Base-by-base conservation (phyloP, 2,888 invertebrate species). In the Drosophila paracracens region DNA sequence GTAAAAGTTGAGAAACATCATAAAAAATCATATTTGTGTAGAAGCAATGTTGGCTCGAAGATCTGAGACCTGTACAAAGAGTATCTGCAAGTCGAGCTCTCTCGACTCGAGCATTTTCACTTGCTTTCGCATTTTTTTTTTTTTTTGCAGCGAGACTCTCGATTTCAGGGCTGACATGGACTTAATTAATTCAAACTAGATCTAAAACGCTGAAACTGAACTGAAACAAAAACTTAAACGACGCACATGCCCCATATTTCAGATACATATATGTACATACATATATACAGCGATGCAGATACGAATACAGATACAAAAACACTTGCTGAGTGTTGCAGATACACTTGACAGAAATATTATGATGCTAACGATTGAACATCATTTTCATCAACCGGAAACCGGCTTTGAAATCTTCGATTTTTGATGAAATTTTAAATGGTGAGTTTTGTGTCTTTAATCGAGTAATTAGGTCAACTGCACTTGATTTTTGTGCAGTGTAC, bases 151-250 rank as follows among this genome's bases (percentile, higher is more conserved):
- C 59, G 66, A 58, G 21, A 84, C 86, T 88, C 79, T 88, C 81
- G 87, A 73, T 81, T 88, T 84, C 81, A 81, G 72, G 83, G 73
- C 64, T 73, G 71, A 53, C 66, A 33, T 35, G 40, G 69, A 35
- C 48, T 84, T 81, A 85, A 87, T 89, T 89, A 76, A 86, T 70
- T 64, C 76, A 65, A 82, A 84, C 82, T 79, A 78, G 74, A 81
- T 65, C 83, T 70, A 54, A 72, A 66, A 51, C 16, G 36, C 53
- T 74, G 16, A 53, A 53, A 53, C 57, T 46, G 57, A 46, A 52
- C 21, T 21, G 10, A 52, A 18, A 18, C 50, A 48, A 16, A 27
- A 50, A 65, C 43, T 60, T 54, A 50, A 50, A 63, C 78, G 61
- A 70, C 73, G 80, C 78, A 75, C 62, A 70, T 85, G 79, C 57